Base-by-base conservation (phyloP, 2,888 invertebrate species). In the Hanleya hanleyi region DNA sequence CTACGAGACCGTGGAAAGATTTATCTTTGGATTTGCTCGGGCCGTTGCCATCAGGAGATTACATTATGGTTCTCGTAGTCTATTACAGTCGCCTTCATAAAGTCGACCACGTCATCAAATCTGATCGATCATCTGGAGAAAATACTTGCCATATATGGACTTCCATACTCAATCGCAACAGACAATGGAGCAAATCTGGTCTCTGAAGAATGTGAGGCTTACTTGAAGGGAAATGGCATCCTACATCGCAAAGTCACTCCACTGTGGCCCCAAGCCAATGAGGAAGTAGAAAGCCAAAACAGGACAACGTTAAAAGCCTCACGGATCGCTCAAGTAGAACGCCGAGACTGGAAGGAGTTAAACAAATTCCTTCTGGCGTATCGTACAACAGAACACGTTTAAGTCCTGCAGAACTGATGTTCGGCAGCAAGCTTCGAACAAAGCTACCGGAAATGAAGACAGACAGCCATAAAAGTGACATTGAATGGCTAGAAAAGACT, bases 221-320 rank as follows among this genome's bases (percentile, higher is more conserved):
- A 41, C 37, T n/a, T 74, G 29, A 35, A n/a, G n/a, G n/a, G n/a
- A n/a, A n/a, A n/a, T n/a, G n/a, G n/a, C n/a, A n/a, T n/a, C n/a
- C n/a, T n/a, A n/a, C n/a, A n/a, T n/a, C n/a, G n/a, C n/a, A n/a
- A n/a, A 67, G 26, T 32, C 35, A 12, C 71, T 15, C 72, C 72
- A 7, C 37, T 73, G 18, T 69, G 69, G 72, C 75, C 75, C 1
- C 73, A 73, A 33, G 50, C 72, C 22, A 75, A 71, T 57, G 72
- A 69, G 9, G 72, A 73, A 47, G 62, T 73, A 6, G 69, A 77
- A 67, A 38, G 75, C 0, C 71, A 73, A 12, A 77, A 77, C 64
- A 18, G 66, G 29, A 50, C 70, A 15, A 51, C 69, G 12, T n/a
- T 75, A 50, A 77, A 77, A 62, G 3, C 35, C 22, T 29, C 75